Evolutionary conservation across 2,113 vertebrate genomes (phyloP), one percentile per base, ranked within the genome.

Genomic region (Hepsetus odoe): DNA sequence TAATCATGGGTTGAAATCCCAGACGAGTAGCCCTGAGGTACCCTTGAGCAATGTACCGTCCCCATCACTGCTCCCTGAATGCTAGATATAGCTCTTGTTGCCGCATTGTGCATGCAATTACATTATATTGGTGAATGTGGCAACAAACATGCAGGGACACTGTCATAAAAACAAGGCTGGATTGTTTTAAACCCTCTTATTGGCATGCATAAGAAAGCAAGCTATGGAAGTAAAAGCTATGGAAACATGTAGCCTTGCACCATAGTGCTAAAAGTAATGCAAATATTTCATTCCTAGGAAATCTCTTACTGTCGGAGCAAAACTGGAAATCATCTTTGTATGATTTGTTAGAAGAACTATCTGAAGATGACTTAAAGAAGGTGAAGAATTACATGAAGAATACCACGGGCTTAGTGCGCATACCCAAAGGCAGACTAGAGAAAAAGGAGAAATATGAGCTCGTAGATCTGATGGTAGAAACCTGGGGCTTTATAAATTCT

Each of bases 311-410:
- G 11, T 58, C 26, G 13, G 72, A 67, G 33, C 5, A 46, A n/a
- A 35, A 65, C 2, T 83, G 81, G 67, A 74, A 22, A 32, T 20
- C 32, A 22, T 32, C 22, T 28, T 33, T 83, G 40, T 16, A 22
- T 49, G 13, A 76, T 2, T 71, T 83, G 14, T n/a, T 79, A 30
- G 49, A 79, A 0, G 65, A 83, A 1, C 81, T 83, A 4, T 7
- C 18, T 22, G 12, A 5, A 18, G 5, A 66, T 0, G 4, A 83
- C 1, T n/a, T 67, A 16, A 79, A 72, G 58, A 83, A 38, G 20
- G n/a, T 83, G 0, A 79, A 68, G 58, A 0, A 40, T 65, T 32
- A 79, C n/a, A 79, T 79, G 81, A 58, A 0, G 2, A 20, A 56
- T 9, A 8, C 4, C 14, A 5, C 0, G 11, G n/a, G 38, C 2